Evolutionary conservation across 2,888 invertebrate species (phyloP), one percentile per base, ranked within the genome.

Genomic region (Meliscaeva auricollis): DNA sequence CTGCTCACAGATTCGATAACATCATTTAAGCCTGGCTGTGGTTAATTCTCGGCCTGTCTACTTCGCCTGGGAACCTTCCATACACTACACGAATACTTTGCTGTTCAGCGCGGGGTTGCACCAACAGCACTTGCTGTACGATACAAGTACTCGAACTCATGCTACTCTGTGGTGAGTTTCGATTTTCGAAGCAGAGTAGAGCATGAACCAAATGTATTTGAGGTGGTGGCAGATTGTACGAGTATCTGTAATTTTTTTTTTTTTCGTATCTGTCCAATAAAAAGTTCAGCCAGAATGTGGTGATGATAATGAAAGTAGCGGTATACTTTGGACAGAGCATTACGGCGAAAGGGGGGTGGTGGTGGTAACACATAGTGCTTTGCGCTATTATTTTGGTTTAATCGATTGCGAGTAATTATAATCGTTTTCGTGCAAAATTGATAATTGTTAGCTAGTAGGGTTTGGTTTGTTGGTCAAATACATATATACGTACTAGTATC

Each of bases 371-470:
- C 13, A 38, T 30, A 58, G 68, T 52, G 30, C 35, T 66, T 44
- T 66, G 22, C 9, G 73, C 68, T 81, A 73, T 85, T 81, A 81
- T 81, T 76, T 85, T 66, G 80, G 85, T 77, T 85, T 76, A 85
- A 85, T 85, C 81, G 85, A 81, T 81, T 85, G 76, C 76, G 62
- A 85, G 85, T 85, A 85, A 81, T 85, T 85, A 85, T 81, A 81
- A 81, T 85, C 81, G 77, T 69, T 85, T 76, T 81, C 69, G 81
- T 60, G 72, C 68, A 77, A 81, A 85, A 81, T 77, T 76, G 81
- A 81, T 85, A 85, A 85, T 81, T 77, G 77, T 77, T 69, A 69
- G 72, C 56, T 50, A 44, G 46, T 54, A 35, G 60, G 76, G 62
- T 60, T 66, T 52, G 72, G 13, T 50, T 64, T 50, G 2, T 22